These are phyloP conservation scores for Salvator merianae DNA, from an alignment of 2,113 vertebrate genomes.

Conservation along the genomic window DNA sequence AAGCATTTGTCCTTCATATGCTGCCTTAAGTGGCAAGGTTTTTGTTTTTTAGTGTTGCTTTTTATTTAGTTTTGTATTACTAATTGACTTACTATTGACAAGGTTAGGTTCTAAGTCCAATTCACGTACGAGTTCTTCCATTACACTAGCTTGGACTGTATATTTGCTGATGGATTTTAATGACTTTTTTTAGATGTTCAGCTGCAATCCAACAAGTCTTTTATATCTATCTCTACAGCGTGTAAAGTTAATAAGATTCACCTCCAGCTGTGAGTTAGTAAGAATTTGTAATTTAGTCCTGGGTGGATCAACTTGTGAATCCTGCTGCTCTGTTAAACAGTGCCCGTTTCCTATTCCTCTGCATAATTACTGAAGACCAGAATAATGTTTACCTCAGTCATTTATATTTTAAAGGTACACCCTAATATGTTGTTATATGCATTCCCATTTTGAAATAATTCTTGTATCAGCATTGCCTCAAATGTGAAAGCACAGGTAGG, in stretches of 20 bases:
- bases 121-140: background rate
- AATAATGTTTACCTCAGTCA: background rate
- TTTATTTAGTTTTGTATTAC: background rate
- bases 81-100: background rate
- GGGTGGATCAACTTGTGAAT: conserved; percentile 23
- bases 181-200: background rate
- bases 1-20: background rate
- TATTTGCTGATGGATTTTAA: conserved; percentile 3
- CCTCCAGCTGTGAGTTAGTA: conserved; percentile 28
- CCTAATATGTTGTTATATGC: no score
- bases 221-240: background rate
- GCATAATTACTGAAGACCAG: background rate
- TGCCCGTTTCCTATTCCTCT: background rate
- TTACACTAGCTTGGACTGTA: background rate
- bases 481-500: background rate
- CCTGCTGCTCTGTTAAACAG: conserved; percentile 7
- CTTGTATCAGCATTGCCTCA: background rate
- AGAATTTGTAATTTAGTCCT: conserved; percentile 28
- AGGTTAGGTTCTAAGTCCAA: background rate
- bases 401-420: background rate
- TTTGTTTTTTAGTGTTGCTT: background rate
- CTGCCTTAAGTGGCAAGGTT: background rate
- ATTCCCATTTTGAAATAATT: no score
- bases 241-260: conserved; percentile 20
- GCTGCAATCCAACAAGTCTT: background rate